These are phyloP conservation scores for Zaprionus vittiger DNA, from an alignment of 1,140 invertebrate species.

Conservation along the genomic window DNA sequence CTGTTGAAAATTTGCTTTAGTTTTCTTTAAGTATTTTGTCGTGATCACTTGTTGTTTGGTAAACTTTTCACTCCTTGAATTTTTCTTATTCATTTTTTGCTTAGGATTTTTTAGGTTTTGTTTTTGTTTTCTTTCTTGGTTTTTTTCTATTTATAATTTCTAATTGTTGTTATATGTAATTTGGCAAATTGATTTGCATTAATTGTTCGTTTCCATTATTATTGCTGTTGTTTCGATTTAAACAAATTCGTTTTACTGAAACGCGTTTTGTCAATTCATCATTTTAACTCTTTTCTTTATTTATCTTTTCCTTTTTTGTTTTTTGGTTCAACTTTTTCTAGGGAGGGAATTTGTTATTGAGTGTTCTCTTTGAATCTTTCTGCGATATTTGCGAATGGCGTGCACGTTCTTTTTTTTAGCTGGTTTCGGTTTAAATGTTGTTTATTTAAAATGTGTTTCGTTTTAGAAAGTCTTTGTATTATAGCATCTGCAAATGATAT, in stretches of 20 bases:
- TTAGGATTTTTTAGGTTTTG: constrained; percentile 2
- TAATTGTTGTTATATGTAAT: constrained; percentile 52
- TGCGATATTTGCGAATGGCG: constrained; percentile 52
- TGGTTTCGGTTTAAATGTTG: constrained; percentile 30
- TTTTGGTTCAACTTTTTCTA: constrained; percentile 39
- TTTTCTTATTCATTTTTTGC: constrained; percentile 3
- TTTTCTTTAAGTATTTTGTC: constrained; percentile 8
- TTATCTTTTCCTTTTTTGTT: constrained; percentile 12
- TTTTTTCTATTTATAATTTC: constrained; percentile 1
- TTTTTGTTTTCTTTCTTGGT: background rate
- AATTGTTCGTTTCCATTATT: constrained; percentile 48
- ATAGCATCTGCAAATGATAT: background rate
- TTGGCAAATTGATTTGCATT: constrained; percentile 63
- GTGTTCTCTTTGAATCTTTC: constrained; percentile 39
- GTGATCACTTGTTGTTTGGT: constrained; percentile 24
- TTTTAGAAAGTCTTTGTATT: constrained; percentile 9
- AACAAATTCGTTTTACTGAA: constrained; percentile 79
- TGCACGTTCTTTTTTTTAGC: constrained; percentile 43
- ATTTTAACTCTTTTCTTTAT: constrained; percentile 38
- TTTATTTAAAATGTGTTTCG: constrained; percentile 12
- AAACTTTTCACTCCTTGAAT: constrained; percentile 37
- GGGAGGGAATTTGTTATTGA: constrained; percentile 68
- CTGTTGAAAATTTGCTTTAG: constrained; percentile 20
- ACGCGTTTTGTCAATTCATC: constrained; percentile 64
- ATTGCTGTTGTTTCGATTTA: constrained; percentile 60